Evolutionary conservation across 37 sponge, comb jelly and placozoan genomes (phyloP).

Genomic region (Crambe crambe): DNA sequence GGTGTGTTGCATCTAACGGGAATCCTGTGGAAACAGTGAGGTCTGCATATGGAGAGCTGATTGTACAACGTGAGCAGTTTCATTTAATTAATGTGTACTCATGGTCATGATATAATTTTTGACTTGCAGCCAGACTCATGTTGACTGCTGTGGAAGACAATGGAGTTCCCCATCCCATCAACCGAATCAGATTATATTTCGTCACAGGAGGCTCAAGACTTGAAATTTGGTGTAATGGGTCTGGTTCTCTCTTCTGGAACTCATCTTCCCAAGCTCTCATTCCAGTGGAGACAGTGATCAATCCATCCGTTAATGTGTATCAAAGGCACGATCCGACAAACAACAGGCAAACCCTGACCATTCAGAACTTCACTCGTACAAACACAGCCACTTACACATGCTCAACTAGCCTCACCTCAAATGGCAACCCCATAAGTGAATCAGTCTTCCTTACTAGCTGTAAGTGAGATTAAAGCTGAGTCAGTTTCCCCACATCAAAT

Average conservation of each 20-base stretch:
- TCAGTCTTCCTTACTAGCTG: slow-evolving; percentile 20
- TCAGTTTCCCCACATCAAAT: no score
- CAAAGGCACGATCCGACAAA: neutral
- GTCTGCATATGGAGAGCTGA: neutral
- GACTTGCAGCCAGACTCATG: neutral
- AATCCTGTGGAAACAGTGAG: neutral
- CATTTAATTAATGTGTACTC: neutral
- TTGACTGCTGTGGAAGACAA: neutral
- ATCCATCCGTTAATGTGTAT: neutral
- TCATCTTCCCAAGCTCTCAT: neutral
- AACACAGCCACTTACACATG: neutral
- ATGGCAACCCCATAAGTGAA: neutral
- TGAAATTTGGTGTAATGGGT: neutral
- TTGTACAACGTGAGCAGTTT: slow-evolving; percentile 9
- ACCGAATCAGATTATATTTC: neutral
- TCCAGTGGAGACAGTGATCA: neutral
- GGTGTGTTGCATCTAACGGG: slow-evolving; percentile 14
- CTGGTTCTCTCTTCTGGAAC: slow-evolving; percentile 1
- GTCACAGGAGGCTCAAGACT: neutral
- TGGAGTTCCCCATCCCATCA: neutral
- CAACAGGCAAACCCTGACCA: neutral
- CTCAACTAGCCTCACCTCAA: neutral
- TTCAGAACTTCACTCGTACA: neutral
- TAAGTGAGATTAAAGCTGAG: neutral
- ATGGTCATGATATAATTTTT: neutral